These are phyloP conservation scores for Cercopithecus hamlyni DNA, from an alignment of 2,797 vertebrate genomes.

Conservation along the genomic window DNA sequence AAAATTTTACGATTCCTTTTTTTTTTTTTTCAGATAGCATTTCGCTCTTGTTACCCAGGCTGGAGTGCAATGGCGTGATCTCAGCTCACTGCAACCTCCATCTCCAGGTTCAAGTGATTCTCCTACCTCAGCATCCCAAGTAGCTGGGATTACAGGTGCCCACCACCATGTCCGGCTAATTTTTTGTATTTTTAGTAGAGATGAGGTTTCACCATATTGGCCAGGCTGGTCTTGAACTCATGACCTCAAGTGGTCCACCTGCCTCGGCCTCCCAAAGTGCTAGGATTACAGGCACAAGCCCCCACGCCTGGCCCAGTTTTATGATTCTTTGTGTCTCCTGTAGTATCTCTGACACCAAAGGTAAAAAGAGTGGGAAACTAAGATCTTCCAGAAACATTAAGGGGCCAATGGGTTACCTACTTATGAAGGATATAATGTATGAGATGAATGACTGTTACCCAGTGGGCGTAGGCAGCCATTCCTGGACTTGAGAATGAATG, in stretches of 20 bases:
- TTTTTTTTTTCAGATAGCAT: background rate
- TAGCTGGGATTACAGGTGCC: background rate
- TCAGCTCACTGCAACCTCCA: background rate
- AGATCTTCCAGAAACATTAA: conserved; percentile 33
- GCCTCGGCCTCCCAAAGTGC: background rate
- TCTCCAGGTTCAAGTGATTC: background rate
- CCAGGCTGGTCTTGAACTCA: background rate
- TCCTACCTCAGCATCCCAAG: background rate
- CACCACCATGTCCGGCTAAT: background rate
- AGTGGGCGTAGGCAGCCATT: background rate
- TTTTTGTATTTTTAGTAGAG: background rate
- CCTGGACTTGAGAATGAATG: background rate
- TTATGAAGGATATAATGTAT: background rate
- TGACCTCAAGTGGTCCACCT: background rate
- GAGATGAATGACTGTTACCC: background rate
- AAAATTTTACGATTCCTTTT: background rate
- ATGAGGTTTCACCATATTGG: background rate
- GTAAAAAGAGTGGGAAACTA: conserved; percentile 16
- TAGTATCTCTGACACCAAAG: conserved; percentile 44
- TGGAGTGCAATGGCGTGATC: background rate
- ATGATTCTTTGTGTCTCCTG: conserved; percentile 18
- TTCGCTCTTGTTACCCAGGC: background rate
- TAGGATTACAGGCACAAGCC: background rate
- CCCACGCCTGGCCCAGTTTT: background rate
- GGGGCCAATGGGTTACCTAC: background rate